Base-by-base conservation (phyloP, 2,113 vertebrate genomes). In the Pseudopipra pipra region DNA sequence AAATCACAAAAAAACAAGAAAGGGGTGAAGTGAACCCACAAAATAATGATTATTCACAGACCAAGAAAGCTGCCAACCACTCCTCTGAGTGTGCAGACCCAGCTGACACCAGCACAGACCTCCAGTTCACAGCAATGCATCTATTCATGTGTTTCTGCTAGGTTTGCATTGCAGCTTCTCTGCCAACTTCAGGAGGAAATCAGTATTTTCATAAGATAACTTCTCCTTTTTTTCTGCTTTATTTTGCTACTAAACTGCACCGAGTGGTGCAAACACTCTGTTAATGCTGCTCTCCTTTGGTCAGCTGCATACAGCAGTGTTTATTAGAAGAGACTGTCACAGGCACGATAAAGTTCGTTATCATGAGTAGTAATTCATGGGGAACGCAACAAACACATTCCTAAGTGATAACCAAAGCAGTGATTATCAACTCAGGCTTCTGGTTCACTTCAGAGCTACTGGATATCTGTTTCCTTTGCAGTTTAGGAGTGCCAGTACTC, bases 321-420 rank as follows among this genome's bases (percentile, higher is more conserved):
- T 59, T 41, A 66, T 15, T 47, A 44, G 39, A 43, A 83, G 22
- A 55, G 8, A 24, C 2, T 14, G 31, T 17, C 39, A 24, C 14
- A 37, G 51, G 20, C 16, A 47, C 0, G 3, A 44, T 17, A 25
- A 54, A 0, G 0, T 18, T 61, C 16, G 5, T 43, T 70, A 71
- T 11, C 47, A 5, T 2, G 27, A 83, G 16, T 9, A n/a, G 8
- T 11, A 9, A 39, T 52, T 56, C 14, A 39, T 5, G 43, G 20
- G 44, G 37, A 81, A 63, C 3, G 28, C 14, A 82, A 89, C 30
- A 74, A 85, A 63, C 4, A 8, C 22, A 51, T 41, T 74, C 14
- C 74, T 52, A 11, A 2, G 0, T 2, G 6, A 22, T 21, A 75
- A 78, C 31, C 11, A 28, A 55, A 62, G 67, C 3, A 1, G 23